phyloP scores from a whole-genome alignment of 1,140 invertebrate species.

The Pygmarrhopalites habei region DNA sequence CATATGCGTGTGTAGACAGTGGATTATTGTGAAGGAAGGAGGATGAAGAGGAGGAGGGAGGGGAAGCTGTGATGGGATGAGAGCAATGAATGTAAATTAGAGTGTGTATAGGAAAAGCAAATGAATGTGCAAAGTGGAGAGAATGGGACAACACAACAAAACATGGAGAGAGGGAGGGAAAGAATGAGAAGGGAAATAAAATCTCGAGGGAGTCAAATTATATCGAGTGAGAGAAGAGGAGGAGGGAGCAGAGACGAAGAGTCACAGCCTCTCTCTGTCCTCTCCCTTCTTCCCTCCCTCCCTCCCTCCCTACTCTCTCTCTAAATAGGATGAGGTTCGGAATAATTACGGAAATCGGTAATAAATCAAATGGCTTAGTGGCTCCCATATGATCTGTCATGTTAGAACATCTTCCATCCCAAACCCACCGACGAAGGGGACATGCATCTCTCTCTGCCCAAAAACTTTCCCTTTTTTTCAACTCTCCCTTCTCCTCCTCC shows the following conservation, averaged over 20 bases:
- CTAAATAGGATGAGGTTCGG: conserved; percentile 38
- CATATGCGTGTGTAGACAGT: too few species aligned
- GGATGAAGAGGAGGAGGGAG: too few species aligned
- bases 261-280: not conserved
- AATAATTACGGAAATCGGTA: conserved; percentile 40
- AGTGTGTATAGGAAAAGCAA: not conserved
- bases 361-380: conserved; percentile 38
- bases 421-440: conserved; percentile 4
- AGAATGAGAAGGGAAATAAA: not conserved
- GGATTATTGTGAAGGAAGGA: too few species aligned
- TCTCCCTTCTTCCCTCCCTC: not conserved
- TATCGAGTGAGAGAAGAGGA: not conserved
- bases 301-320: not conserved
- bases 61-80: too few species aligned
- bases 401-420: conserved; percentile 9
- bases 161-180: not conserved
- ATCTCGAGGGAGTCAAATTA: conserved; percentile 8
- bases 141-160: not conserved
- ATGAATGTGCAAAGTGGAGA: too few species aligned
- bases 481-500: too few species aligned
- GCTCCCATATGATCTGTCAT: conserved; percentile 29
- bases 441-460: too few species aligned
- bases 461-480: too few species aligned
- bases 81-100: conserved; percentile 2
- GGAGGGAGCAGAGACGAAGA: conserved; percentile 8